Percentiles rank a stretch among this genome's conserved stretches.
Conservation (phyloP, 1,140 invertebrate species). For the Megalonaias nervosa region DNA sequence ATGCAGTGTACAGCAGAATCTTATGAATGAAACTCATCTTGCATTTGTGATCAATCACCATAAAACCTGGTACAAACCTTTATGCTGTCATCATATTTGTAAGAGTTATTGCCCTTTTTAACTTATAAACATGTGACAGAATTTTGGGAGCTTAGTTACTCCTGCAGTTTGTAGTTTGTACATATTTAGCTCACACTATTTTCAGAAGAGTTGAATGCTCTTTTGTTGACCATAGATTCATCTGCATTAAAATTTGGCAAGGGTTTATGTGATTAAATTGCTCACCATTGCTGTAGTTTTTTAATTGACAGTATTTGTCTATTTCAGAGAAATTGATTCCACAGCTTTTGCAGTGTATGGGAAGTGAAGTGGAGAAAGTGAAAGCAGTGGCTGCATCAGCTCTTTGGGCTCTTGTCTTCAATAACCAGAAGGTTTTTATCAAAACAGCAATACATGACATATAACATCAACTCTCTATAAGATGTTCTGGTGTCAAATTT, state of each 20-base stretch:
- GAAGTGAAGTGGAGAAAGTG: slow-evolving; percentile 35
- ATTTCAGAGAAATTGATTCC: slow-evolving; percentile 63
- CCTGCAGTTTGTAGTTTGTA: not conserved
- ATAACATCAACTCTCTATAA: too few species aligned
- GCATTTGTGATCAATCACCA: not conserved
- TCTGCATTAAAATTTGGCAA: not conserved
- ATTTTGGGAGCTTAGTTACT: too few species aligned
- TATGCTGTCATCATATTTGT: too few species aligned
- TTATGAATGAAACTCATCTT: too few species aligned
- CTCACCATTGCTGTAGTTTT: too few species aligned
- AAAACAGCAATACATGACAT: too few species aligned
- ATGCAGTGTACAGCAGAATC: too few species aligned
- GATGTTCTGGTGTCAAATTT: too few species aligned
- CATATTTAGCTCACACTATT: not conserved
- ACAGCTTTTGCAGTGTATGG: slow-evolving; percentile 53
- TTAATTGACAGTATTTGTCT: not conserved
- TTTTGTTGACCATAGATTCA: not conserved
- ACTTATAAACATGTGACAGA: too few species aligned
- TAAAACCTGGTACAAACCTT: not conserved
- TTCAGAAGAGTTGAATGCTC: not conserved
- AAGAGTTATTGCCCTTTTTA: too few species aligned
- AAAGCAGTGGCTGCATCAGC: slow-evolving; percentile 59
- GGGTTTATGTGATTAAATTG: too few species aligned
- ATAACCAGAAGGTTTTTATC: slow-evolving; percentile 65
- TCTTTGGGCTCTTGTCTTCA: slow-evolving; percentile 63